A percentile compares a stretch with the other conserved stretches of the same genome.
These are phyloP conservation scores for Sphenopsis melanotis DNA, from an alignment of 2,797 vertebrate species.

Conservation along the genomic window DNA sequence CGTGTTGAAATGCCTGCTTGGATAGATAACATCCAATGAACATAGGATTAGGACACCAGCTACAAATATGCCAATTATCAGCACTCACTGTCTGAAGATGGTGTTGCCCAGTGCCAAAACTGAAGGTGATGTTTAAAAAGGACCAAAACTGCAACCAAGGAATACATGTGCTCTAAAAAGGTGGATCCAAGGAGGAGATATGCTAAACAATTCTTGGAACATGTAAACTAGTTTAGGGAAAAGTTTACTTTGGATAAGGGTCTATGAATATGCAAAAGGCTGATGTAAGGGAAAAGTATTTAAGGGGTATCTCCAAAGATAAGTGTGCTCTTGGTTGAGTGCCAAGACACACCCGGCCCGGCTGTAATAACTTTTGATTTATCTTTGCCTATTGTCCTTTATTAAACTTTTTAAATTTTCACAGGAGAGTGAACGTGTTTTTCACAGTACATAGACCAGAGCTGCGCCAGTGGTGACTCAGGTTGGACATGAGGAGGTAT, in stretches of 20 bases:
- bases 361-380: neutral
- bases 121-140: neutral
- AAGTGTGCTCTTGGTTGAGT: neutral
- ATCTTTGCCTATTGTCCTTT: neutral
- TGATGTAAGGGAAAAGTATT: neutral
- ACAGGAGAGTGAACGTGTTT: neutral
- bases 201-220: neutral
- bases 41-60: neutral
- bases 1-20: neutral
- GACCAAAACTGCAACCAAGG: neutral
- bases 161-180: neutral
- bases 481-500: too few species aligned
- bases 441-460: too few species aligned
- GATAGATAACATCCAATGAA: neutral
- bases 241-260: neutral
- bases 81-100: neutral
- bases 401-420: neutral
- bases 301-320: neutral
- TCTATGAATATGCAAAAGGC: neutral
- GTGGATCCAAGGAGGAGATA: neutral
- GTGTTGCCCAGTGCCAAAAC: neutral
- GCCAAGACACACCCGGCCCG: neutral
- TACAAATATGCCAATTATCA: neutral
- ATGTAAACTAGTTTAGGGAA: neutral
- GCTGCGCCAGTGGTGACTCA: neutral